These are phyloP conservation scores for Ischnura elegans DNA, from an alignment of 2,888 invertebrate genomes.

Conservation along the genomic window DNA sequence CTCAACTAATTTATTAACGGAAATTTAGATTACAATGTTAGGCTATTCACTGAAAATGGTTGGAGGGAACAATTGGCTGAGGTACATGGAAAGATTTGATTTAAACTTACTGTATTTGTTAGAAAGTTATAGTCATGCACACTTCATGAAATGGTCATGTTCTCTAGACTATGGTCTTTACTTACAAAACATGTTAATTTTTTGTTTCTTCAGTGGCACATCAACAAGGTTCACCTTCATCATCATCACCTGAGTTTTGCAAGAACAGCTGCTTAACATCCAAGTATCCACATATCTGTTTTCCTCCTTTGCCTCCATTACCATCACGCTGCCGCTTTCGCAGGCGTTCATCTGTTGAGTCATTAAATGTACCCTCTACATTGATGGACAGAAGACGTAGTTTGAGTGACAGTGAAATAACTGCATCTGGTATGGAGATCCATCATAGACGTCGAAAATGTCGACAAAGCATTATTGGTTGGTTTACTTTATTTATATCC, in stretches of 20 bases:
- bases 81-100: too few relatives aligned
- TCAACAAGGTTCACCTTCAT: conserved; percentile 30
- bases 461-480: neutral
- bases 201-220: neutral
- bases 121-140: too few relatives aligned
- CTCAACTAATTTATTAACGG: too few relatives aligned
- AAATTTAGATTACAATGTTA: too few relatives aligned
- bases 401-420: conserved; percentile 59
- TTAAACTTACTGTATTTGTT: too few relatives aligned
- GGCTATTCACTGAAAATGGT: too few relatives aligned
- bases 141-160: too few relatives aligned
- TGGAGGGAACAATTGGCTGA: too few relatives aligned
- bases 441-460: conserved; percentile 39
- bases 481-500: neutral
- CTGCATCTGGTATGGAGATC: neutral
- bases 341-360: conserved; percentile 49
- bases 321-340: conserved; percentile 42
- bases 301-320: conserved; percentile 50
- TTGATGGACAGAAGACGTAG: conserved; percentile 57
- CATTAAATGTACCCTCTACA: neutral
- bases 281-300: conserved; percentile 33
- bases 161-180: neutral
- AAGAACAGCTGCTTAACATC: neutral
- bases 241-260: conserved; percentile 48
- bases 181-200: neutral